Conservation (phyloP, 2,113 vertebrate species). For the Forbesichthys agassizii region DNA sequence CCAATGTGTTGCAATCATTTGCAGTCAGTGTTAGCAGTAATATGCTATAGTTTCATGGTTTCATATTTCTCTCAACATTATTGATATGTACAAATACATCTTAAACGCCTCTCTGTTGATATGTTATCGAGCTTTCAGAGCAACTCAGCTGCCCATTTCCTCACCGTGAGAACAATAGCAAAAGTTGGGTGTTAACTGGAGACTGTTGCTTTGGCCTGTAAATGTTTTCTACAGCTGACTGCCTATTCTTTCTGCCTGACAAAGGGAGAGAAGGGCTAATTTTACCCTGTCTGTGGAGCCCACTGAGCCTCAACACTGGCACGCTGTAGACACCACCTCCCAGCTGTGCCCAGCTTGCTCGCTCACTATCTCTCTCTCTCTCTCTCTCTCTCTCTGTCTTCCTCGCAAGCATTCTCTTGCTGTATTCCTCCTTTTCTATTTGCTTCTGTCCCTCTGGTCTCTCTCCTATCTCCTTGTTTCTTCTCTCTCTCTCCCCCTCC, state of each 20-base stretch:
- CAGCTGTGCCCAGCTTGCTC: constrained; percentile 43
- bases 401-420: not conserved
- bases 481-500: constrained; percentile 21
- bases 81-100: too few species aligned
- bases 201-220: not conserved
- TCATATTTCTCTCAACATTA: too few species aligned
- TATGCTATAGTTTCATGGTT: too few species aligned
- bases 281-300: constrained; percentile 54
- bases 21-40: too few species aligned
- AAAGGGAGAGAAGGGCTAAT: constrained; percentile 50
- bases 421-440: not conserved
- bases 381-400: constrained; percentile 1
- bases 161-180: constrained; percentile 1
- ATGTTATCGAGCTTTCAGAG: too few species aligned
- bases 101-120: too few species aligned
- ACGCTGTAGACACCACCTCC: constrained; percentile 64
- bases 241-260: constrained; percentile 34
- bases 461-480: constrained; percentile 1
- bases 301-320: constrained; percentile 66
- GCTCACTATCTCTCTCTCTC: not conserved
- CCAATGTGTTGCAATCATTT: too few species aligned
- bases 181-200: not conserved
- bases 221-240: constrained; percentile 21
- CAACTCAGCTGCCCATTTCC: not conserved
- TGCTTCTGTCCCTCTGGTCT: not conserved